Base-by-base conservation (phyloP, 2,888 invertebrate species). In the Stenolophus ochropezus region DNA sequence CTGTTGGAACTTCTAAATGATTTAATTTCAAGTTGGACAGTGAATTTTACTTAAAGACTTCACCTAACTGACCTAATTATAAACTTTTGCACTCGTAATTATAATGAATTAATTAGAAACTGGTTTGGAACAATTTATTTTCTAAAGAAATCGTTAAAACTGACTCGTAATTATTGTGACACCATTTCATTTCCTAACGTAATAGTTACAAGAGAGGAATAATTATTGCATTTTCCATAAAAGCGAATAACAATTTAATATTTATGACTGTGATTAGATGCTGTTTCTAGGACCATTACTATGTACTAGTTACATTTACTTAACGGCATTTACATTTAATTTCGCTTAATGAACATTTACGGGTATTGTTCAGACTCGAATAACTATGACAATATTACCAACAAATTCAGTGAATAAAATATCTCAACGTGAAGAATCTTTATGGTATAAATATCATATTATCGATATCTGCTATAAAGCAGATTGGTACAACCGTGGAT, bases 71-170 rank as follows among this genome's bases (percentile, higher is more conserved):
- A 73, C 73, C 73, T 49, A 73, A 73, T 73, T 73, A 73, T 73
- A 73, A 73, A 73, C 73, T 73, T 73, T 73, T 49, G 47, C 49
- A 73, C 21, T 49, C 73, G 25, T 73, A 73, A 73, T 73, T 73
- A 73, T 73, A 73, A 73, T 73, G 73, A 73, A 73, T 73, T 49
- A 73, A 73, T 73, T 73, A 73, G 73, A 73, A 73, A 49, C 73
- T 49, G 49, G 73, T 73, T 18, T 49, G 23, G 49, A 73, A 49
- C 49, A 49, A 73, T 49, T 73, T 73, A 73, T 21, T 69, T 18
- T 69, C 69, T 18, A 33, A 69, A 69, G 69, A 69, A 42, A 69
- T 69, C 33, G 21, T 69, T 69, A 69, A 69, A 61, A 61, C 23
- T 25, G n/a, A 25, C 11, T 23, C 25, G 23, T 23, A 61, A 61